Evolutionary conservation across 2,888 invertebrate species (phyloP).

Genomic region (Alentia gelatinosa): DNA sequence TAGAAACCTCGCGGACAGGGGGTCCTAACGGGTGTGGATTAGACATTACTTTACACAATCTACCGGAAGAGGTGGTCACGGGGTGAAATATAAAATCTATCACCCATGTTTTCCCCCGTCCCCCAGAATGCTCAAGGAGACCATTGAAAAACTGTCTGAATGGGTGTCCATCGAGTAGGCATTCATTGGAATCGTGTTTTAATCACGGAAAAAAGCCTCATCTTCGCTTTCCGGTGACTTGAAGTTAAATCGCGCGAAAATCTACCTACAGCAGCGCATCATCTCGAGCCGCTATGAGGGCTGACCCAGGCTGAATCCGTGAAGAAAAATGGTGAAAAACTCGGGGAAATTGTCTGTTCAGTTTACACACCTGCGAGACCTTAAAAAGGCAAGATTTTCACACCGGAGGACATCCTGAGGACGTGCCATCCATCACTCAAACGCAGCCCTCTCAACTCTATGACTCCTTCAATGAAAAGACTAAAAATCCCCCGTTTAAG

Average conservation of each 20-base stretch:
- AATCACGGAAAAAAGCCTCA: neutral
- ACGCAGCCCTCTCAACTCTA: too few relatives aligned
- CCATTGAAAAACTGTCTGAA: neutral
- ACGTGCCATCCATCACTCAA: too few relatives aligned
- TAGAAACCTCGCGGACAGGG: neutral
- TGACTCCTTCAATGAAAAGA: too few relatives aligned
- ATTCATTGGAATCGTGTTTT: neutral
- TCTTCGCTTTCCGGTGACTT: neutral
- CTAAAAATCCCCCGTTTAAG: too few relatives aligned
- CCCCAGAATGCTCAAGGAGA: neutral
- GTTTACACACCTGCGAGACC: too few relatives aligned
- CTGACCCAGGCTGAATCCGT: too few relatives aligned
- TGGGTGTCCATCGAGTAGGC: neutral
- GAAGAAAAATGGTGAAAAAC: too few relatives aligned
- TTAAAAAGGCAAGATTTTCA: too few relatives aligned
- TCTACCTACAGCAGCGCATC: neutral
- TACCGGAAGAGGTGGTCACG: conserved; percentile 7
- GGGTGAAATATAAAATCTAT: neutral
- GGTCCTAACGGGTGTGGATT: neutral
- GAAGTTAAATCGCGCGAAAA: neutral
- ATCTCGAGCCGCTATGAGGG: too few relatives aligned
- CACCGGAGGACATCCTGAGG: too few relatives aligned
- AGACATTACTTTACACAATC: neutral
- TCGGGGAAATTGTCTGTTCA: too few relatives aligned
- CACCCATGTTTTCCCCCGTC: neutral